A percentile compares a stretch with the other conserved stretches of the same genome.
These are phyloP conservation scores for Myotis davidii DNA, from an alignment of 2,113 vertebrate species.

Conservation along the genomic window DNA sequence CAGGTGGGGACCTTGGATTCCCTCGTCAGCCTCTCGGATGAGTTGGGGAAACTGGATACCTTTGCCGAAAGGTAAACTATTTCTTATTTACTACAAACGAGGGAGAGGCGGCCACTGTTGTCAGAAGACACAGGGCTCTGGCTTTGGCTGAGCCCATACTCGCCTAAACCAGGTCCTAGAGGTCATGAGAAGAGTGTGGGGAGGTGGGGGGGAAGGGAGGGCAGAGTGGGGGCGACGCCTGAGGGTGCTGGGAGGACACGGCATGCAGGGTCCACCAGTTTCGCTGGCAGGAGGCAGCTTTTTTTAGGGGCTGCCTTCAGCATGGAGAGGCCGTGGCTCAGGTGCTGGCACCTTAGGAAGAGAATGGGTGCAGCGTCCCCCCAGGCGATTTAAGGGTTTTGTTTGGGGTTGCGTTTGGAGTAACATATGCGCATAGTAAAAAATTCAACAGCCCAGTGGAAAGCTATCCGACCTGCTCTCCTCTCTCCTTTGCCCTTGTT, in stretches of 20 bases:
- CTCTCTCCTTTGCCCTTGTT: not conserved
- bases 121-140: constrained; percentile 75
- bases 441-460: not conserved
- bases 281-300: not conserved
- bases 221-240: not conserved
- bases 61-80: constrained; percentile 94
- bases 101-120: constrained; percentile 77
- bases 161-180: constrained; percentile 49
- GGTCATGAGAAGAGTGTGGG: not conserved
- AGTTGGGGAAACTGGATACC: constrained; percentile 93
- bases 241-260: not conserved
- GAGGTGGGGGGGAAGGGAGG: not conserved
- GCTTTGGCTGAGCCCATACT: constrained; percentile 63
- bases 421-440: not conserved
- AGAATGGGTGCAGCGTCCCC: not conserved
- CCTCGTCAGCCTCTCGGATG: constrained; percentile 93
- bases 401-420: not conserved
- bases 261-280: not conserved
- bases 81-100: constrained; percentile 87
- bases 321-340: not conserved
- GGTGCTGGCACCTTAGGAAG: not conserved
- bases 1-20: constrained; percentile 96
- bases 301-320: not conserved
- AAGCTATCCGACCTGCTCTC: not conserved
- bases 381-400: not conserved